A percentile compares a stretch with the other conserved stretches of the same genome.
Conservation (phyloP, 2,888 invertebrate species). For the Herminia tarsipennalis region DNA sequence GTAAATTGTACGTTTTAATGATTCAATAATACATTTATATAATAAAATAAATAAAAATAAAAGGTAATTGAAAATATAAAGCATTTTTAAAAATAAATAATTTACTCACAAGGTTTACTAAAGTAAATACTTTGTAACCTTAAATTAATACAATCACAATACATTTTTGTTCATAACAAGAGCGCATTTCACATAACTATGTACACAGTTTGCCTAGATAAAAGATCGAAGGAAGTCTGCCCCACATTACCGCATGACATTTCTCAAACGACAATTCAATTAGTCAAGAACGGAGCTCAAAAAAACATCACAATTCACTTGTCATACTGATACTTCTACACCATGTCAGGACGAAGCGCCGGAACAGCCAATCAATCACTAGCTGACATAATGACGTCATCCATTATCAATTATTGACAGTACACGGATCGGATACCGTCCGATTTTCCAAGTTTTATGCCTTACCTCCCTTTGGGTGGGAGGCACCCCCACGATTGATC, state of each 20-base stretch:
- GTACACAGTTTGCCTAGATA: too few relatives aligned
- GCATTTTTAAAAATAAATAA: too few relatives aligned
- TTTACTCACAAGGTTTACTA: too few relatives aligned
- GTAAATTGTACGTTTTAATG: too few relatives aligned
- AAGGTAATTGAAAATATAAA: too few relatives aligned
- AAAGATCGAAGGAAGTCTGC: not conserved
- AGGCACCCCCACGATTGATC: slow-evolving; percentile 54
- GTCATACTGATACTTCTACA: slow-evolving; percentile 27
- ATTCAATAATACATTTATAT: too few relatives aligned
- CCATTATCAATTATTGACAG: slow-evolving; percentile 85
- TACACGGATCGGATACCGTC: slow-evolving; percentile 72
- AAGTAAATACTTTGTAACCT: too few relatives aligned
- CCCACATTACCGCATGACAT: not conserved
- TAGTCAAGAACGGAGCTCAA: slow-evolving; percentile 1
- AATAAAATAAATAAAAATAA: too few relatives aligned
- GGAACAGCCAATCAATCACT: slow-evolving; percentile 79
- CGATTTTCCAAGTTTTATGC: slow-evolving; percentile 77
- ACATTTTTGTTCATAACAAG: too few relatives aligned
- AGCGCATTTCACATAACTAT: too few relatives aligned
- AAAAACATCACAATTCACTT: slow-evolving; percentile 16
- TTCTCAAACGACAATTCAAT: slow-evolving; percentile 1
- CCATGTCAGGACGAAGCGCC: slow-evolving; percentile 36
- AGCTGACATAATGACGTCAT: slow-evolving; percentile 81
- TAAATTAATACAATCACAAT: too few relatives aligned
- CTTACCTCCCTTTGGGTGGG: slow-evolving; percentile 38